phyloP scores from a whole-genome alignment of 2,888 invertebrate genomes.

The Allophyes oxyacanthae region DNA sequence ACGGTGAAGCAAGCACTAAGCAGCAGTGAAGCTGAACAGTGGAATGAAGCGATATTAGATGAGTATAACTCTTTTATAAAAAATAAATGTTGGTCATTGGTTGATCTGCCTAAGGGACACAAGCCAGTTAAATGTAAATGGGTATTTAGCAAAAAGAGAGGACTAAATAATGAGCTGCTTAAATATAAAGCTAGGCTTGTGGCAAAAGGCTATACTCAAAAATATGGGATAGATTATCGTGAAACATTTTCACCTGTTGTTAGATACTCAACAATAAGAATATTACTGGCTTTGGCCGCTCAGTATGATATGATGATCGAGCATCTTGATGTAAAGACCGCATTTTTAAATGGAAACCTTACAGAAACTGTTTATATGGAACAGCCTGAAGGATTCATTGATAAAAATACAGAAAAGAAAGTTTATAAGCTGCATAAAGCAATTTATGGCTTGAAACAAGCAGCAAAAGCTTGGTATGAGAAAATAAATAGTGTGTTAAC shows the following conservation, averaged over 20 bases:
- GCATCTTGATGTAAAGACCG: slow-evolving; percentile 1
- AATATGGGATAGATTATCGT: slow-evolving; percentile 13
- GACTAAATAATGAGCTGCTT: neutral
- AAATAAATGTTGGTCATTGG: slow-evolving; percentile 6
- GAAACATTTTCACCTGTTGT: slow-evolving; percentile 25
- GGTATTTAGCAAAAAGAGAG: slow-evolving; percentile 1
- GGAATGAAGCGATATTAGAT: slow-evolving; percentile 8
- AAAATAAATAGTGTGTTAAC: neutral
- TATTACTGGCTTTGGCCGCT: slow-evolving; percentile 8
- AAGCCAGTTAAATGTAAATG: slow-evolving; percentile 2
- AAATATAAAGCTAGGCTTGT: slow-evolving; percentile 19
- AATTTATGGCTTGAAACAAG: slow-evolving; percentile 10
- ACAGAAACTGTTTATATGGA: slow-evolving; percentile 8
- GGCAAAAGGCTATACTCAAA: slow-evolving; percentile 12
- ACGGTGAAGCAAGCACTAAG: slow-evolving; percentile 6
- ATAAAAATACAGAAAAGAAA: neutral
- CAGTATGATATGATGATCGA: slow-evolving; percentile 4
- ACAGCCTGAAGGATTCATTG: slow-evolving; percentile 9
- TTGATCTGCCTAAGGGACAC: neutral
- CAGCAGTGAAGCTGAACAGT: neutral
- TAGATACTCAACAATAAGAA: slow-evolving; percentile 17
- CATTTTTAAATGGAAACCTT: neutral
- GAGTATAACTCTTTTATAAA: slow-evolving; percentile 11
- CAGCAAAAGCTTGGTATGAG: slow-evolving; percentile 1
- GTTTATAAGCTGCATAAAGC: slow-evolving; percentile 14